Evolutionary conservation across 2,797 vertebrate species (phyloP).

Genomic region (Phrynocephalus forsythii): DNA sequence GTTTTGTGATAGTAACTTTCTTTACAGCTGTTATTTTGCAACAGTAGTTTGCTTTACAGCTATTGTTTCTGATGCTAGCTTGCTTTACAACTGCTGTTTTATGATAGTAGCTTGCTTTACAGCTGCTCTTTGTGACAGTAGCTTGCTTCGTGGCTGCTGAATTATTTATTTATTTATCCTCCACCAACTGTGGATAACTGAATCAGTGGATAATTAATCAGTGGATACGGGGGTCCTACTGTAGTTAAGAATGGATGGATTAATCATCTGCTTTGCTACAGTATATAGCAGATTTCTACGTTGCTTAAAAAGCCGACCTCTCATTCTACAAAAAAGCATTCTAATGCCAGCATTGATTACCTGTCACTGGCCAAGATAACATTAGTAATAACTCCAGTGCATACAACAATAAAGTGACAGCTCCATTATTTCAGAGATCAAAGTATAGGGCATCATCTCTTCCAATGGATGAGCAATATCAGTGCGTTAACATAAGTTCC

Average conservation of each 20-base stretch:
- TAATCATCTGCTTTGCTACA: background rate
- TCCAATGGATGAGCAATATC: background rate
- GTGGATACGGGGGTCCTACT: no score
- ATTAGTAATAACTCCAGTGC: background rate
- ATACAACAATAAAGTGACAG: background rate
- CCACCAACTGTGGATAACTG: no score
- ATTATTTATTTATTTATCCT: no score
- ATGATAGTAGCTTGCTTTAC: no score
- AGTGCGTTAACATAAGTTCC: background rate
- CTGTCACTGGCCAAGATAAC: conserved; percentile 13
- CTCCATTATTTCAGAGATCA: conserved; percentile 18
- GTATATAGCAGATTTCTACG: background rate
- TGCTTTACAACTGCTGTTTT: no score
- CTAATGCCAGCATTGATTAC: conserved; percentile 27
- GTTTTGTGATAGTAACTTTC: no score
- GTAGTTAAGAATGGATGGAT: background rate
- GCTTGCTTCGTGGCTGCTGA: no score
- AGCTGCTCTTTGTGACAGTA: no score
- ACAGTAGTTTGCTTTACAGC: no score
- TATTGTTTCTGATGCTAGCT: no score
- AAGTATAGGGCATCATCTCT: background rate
- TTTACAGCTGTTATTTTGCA: no score
- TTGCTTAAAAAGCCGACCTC: background rate
- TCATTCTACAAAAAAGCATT: background rate
- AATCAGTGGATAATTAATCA: no score